These are phyloP conservation scores for Drosophila ustulata DNA, from an alignment of 2,888 invertebrate genomes.

Conservation along the genomic window DNA sequence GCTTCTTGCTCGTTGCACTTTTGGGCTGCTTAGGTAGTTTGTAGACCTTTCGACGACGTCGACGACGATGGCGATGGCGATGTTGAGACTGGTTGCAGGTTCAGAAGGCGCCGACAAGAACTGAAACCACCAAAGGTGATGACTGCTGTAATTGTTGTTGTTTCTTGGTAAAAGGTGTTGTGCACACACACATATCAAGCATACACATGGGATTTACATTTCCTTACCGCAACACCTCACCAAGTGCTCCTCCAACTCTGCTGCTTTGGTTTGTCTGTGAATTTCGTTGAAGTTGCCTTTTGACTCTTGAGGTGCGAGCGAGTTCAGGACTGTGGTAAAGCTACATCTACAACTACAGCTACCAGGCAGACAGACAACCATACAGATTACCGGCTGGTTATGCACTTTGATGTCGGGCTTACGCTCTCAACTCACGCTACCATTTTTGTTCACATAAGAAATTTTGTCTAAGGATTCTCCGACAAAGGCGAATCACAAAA, in stretches of 20 bases:
- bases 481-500: background rate
- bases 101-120: slow-evolving; percentile 74
- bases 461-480: slow-evolving; percentile 6
- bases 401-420: slow-evolving; percentile 55
- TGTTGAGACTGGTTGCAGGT: slow-evolving; percentile 58
- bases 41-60: slow-evolving; percentile 47
- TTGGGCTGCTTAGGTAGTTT: slow-evolving; percentile 76
- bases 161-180: slow-evolving; percentile 80
- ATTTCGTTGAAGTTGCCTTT: slow-evolving; percentile 56
- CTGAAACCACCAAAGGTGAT: slow-evolving; percentile 79
- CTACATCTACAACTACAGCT: slow-evolving; percentile 11
- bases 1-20: slow-evolving; percentile 51
- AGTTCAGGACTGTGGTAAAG: slow-evolving; percentile 23
- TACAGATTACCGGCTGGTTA: slow-evolving; percentile 30
- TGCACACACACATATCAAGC: slow-evolving; percentile 49
- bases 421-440: slow-evolving; percentile 37
- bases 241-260: slow-evolving; percentile 50
- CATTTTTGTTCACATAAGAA: slow-evolving; percentile 31
- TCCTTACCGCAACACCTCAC: slow-evolving; percentile 51
- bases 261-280: slow-evolving; percentile 51
- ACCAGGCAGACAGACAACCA: slow-evolving; percentile 13
- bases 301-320: slow-evolving; percentile 39
- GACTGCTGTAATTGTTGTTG: slow-evolving; percentile 80
- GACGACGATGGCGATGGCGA: slow-evolving; percentile 17
- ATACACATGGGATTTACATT: slow-evolving; percentile 53